These are phyloP conservation scores for Micrasema minimum DNA, from an alignment of 1,140 invertebrate species.

Conservation along the genomic window DNA sequence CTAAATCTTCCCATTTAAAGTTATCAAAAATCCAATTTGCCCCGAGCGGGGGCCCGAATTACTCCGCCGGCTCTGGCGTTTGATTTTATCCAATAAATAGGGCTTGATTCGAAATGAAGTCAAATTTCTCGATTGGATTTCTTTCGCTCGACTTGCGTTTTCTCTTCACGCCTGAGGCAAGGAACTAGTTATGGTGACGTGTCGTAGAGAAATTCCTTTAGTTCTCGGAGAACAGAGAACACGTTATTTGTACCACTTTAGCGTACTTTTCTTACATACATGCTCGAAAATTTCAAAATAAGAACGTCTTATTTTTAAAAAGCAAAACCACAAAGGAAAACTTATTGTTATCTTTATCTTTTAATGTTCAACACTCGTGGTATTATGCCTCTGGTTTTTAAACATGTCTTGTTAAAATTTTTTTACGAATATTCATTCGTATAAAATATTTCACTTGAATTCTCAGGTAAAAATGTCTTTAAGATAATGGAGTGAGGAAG, in stretches of 20 bases:
- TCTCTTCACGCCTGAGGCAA: conserved; percentile 1
- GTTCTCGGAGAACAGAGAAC: too few species aligned
- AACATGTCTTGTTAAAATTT: too few species aligned
- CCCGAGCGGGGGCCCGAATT: conserved; percentile 20
- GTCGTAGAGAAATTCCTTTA: background rate
- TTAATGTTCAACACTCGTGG: too few species aligned
- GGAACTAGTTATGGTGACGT: conserved; percentile 9
- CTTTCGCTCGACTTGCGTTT: conserved; percentile 36
- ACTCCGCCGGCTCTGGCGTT: conserved; percentile 32
- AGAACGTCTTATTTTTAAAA: too few species aligned
- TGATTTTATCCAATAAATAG: conserved; percentile 43
- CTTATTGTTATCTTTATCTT: too few species aligned
- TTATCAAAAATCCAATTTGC: conserved; percentile 43
- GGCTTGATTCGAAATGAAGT: conserved; percentile 42
- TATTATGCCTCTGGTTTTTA: too few species aligned
- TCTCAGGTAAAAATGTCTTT: too few species aligned
- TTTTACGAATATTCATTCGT: too few species aligned
- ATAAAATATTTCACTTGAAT: too few species aligned
- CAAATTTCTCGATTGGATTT: conserved; percentile 41
- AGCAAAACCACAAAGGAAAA: too few species aligned
- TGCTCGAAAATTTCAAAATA: too few species aligned
- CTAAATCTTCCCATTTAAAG: conserved; percentile 41
- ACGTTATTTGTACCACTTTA: background rate
- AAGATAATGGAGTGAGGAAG: too few species aligned
- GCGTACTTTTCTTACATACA: background rate